These are phyloP conservation scores for Thalpophila matura DNA, from an alignment of 2,888 invertebrate genomes.

Conservation along the genomic window DNA sequence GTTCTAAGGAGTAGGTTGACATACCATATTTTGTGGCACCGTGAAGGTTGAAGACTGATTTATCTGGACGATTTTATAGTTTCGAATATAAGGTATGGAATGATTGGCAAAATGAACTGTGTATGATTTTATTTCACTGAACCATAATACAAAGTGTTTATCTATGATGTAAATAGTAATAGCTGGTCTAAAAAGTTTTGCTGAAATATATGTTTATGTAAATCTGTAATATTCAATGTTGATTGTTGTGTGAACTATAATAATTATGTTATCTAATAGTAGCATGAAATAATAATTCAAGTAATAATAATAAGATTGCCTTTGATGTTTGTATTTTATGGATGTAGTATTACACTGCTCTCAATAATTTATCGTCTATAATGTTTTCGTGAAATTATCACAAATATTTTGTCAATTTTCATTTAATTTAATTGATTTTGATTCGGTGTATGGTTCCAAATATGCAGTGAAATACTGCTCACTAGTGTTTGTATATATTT, in stretches of 20 bases:
- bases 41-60: constrained; percentile 68
- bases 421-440: constrained; percentile 15
- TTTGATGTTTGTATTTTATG: constrained; percentile 32
- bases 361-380: constrained; percentile 16
- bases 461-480: constrained; percentile 27
- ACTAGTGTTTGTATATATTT: constrained; percentile 49
- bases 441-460: constrained; percentile 53
- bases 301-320: constrained; percentile 39
- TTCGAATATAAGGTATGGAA: constrained; percentile 20
- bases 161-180: constrained; percentile 48
- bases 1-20: neutral
- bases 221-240: constrained; percentile 21
- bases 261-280: constrained; percentile 25
- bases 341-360: constrained; percentile 19
- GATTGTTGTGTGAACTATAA: constrained; percentile 30
- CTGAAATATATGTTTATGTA: constrained; percentile 15
- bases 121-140: constrained; percentile 38
- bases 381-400: constrained; percentile 7
- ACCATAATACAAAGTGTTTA: constrained; percentile 37
- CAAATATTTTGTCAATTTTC: constrained; percentile 26
- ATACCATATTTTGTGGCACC: constrained; percentile 27
- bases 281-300: constrained; percentile 26
- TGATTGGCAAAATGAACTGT: constrained; percentile 47
- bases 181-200: constrained; percentile 27
- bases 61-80: constrained; percentile 56